These are phyloP conservation scores for Odocoileus hemionus DNA, from an alignment of 2,113 vertebrate genomes.

Conservation along the genomic window DNA sequence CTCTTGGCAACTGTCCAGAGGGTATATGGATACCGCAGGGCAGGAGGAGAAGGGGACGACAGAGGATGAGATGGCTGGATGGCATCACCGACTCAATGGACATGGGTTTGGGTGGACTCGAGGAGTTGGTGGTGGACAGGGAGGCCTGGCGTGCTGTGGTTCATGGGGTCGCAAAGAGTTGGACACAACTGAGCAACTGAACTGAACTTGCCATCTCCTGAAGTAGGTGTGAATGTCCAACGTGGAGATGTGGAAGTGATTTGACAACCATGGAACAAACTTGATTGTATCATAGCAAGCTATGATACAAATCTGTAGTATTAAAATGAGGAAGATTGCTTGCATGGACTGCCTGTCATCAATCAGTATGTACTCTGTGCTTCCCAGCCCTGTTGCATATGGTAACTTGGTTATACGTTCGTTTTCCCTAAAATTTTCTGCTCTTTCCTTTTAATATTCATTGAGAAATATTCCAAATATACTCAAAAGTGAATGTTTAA, in stretches of 20 bases:
- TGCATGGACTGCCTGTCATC: not conserved
- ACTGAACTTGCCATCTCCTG: not conserved
- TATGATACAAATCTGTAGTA: not conserved
- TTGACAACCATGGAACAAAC: not conserved
- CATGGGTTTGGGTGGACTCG: not conserved
- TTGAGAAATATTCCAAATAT: not conserved
- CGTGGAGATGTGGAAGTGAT: not conserved
- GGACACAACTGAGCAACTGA: not conserved
- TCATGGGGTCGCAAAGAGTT: not conserved
- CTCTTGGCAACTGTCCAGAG: not conserved
- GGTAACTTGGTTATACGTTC: not conserved
- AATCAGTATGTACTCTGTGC: accelerated
- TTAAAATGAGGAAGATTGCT: not conserved
- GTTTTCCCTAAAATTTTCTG: not conserved
- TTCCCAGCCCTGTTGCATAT: not conserved
- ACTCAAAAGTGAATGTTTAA: not conserved
- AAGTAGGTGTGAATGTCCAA: not conserved
- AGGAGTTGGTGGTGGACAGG: not conserved
- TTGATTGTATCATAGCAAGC: not conserved
- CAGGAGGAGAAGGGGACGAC: not conserved
- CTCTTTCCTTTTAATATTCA: not conserved
- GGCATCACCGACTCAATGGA: not conserved
- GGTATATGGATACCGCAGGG: not conserved
- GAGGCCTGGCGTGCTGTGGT: not conserved
- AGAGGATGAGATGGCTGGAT: not conserved